Percentiles rank a stretch among this genome's conserved stretches.
Evolutionary conservation across 2,888 invertebrate species (phyloP).

Genomic region (Pristionchus arcanus): DNA sequence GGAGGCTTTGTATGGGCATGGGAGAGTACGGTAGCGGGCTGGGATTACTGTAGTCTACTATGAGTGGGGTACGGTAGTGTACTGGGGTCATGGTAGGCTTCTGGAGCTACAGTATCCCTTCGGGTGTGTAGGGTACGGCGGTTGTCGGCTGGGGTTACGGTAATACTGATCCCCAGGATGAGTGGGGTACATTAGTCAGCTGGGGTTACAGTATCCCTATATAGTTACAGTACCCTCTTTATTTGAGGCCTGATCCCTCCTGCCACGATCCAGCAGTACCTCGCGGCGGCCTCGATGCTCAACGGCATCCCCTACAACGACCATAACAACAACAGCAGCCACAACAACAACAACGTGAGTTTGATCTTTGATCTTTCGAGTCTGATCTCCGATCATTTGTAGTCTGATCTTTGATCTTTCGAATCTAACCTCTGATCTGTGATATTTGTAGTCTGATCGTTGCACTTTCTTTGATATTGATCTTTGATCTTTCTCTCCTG

Average conservation of each 20-base stretch:
- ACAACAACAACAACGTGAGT: conserved; percentile 6
- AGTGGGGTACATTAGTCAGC: no score
- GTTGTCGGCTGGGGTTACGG: no score
- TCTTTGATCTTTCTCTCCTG: neutral
- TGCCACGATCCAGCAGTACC: conserved; percentile 50
- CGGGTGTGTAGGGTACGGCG: no score
- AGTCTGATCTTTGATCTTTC: conserved; percentile 1
- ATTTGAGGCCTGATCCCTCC: conserved; percentile 48
- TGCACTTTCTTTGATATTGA: neutral
- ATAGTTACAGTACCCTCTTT: neutral
- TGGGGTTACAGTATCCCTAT: neutral
- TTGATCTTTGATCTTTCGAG: neutral
- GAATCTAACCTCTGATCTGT: neutral
- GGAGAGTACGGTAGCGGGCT: no score
- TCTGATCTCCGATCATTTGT: neutral
- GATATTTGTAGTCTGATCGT: neutral
- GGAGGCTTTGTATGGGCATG: no score
- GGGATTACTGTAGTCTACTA: no score
- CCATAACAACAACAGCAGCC: conserved; percentile 37
- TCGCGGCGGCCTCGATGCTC: conserved; percentile 53
- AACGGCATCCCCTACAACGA: conserved; percentile 35
- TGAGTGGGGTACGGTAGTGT: no score
- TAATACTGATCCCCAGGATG: neutral
- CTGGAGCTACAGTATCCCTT: neutral
- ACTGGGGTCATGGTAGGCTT: no score